phyloP scores from a whole-genome alignment of 2,888 invertebrate species.

The Peribatodes rhomboidaria region DNA sequence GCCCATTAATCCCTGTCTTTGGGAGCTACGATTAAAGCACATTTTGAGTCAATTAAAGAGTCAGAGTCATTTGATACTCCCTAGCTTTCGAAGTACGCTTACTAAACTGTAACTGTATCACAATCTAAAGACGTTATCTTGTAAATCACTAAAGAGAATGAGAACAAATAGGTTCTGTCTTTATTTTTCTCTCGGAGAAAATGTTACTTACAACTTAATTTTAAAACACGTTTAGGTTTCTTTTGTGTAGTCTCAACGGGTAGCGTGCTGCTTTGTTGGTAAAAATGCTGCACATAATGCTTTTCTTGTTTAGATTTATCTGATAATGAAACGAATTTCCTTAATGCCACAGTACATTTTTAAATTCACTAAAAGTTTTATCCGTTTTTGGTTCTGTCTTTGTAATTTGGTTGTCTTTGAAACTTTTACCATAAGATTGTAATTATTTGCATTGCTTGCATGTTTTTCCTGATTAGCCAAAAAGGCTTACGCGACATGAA shows the following conservation, averaged over 20 bases:
- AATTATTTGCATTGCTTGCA: too few relatives aligned
- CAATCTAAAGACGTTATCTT: constrained; percentile 47
- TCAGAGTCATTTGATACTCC: constrained; percentile 69
- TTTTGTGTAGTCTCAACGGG: constrained; percentile 35
- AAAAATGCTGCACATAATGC: constrained; percentile 11
- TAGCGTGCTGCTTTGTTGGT: constrained; percentile 26
- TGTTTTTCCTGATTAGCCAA: background rate
- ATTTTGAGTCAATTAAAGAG: constrained; percentile 72
- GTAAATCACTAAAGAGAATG: constrained; percentile 58
- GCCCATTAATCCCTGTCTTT: constrained; percentile 79
- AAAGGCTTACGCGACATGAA: too few relatives aligned
- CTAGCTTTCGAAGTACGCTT: constrained; percentile 51
- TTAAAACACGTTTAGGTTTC: constrained; percentile 56
- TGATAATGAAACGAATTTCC: background rate
- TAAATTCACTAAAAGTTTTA: background rate
- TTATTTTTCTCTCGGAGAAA: constrained; percentile 60
- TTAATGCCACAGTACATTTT: background rate
- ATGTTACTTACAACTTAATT: constrained; percentile 63
- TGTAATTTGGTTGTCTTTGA: background rate
- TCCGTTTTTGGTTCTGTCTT: background rate
- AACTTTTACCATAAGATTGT: too few relatives aligned
- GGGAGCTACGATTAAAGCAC: constrained; percentile 71
- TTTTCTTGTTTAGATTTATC: constrained; percentile 22
- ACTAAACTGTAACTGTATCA: constrained; percentile 33
- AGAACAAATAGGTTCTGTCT: constrained; percentile 51